These are phyloP conservation scores for Acestrorhynchus altus DNA, from an alignment of 2,797 vertebrate genomes.

Conservation along the genomic window DNA sequence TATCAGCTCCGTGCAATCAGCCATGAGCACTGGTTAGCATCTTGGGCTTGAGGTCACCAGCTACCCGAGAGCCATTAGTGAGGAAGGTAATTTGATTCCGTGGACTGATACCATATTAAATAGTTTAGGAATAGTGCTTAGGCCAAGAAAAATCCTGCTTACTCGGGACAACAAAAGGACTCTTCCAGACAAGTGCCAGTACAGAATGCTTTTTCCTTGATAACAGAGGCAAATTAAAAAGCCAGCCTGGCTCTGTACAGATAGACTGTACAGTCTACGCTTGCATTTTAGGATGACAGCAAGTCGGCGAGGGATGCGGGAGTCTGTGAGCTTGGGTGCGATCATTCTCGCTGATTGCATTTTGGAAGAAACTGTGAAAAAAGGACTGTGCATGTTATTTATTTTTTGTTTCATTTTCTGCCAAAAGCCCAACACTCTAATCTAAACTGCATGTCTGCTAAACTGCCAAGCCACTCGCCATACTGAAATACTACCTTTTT, in stretches of 20 bases:
- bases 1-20: constrained; percentile 52
- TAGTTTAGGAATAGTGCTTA: constrained; percentile 58
- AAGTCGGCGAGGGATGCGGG: background rate
- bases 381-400: constrained; percentile 33
- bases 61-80: constrained; percentile 52
- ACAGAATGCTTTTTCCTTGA: constrained; percentile 42
- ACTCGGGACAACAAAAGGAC: constrained; percentile 47
- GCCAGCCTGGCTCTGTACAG: constrained; percentile 12
- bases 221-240: constrained; percentile 51
- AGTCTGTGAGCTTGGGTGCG: constrained; percentile 9
- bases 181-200: constrained; percentile 42
- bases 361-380: background rate
- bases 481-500: background rate
- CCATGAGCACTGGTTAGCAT: constrained; percentile 46
- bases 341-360: constrained; percentile 33
- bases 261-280: constrained; percentile 3
- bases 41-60: constrained; percentile 51
- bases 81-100: constrained; percentile 57
- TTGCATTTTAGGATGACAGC: constrained; percentile 2
- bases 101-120: constrained; percentile 60
- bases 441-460: constrained; percentile 26
- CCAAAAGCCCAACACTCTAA: constrained; percentile 11
- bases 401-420: background rate
- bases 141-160: constrained; percentile 52
- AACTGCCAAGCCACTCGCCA: constrained; percentile 1